Base-by-base conservation (phyloP, 2,797 vertebrate species). In the Mycteria americana region DNA sequence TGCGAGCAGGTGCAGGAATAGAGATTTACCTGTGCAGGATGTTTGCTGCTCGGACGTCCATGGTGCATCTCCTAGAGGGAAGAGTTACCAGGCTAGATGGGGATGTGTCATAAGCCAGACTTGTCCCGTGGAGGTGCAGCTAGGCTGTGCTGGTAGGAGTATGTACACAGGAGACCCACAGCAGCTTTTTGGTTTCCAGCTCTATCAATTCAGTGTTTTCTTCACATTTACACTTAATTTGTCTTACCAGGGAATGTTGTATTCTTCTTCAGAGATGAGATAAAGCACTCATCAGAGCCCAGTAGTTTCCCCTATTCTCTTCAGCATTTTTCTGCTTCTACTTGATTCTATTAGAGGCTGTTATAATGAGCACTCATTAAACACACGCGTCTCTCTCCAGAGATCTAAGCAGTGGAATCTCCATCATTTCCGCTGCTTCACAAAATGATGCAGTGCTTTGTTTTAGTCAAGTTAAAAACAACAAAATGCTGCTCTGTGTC, bases 291-390 rank as follows among this genome's bases (percentile, higher is more conserved):
- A 7, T 83, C 72, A 50, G 78, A 74, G 67, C 63, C 31, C 0
- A 0, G 35, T 70, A 31, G 48, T 68, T 93, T 41, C 45, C 72
- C 27, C 41, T 82, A 9, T 41, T 85, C 43, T 88, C 59, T 60
- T 83, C 18, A 67, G 70, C 28, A 2, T 77, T 94, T 92, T 94
- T 77, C 81, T 83, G 60, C 41, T 91, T 79, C 48, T 76, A 9
- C 25, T 64, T 80, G 56, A 80, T 95, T 92, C 87, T 93, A 3
- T 94, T 92, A 92, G 63, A 73, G 18, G 45, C 78, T 92, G 72
- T 30, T 93, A 89, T 91, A 95, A 82, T 88, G 72, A 96, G 84
- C 56, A 28, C 43, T 92, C 72, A 3, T 91, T 96, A 88, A 89
- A 74, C 10, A 3, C 39, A 63, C 4, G 0, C 19, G 0, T 74